phyloP scores from a whole-genome alignment of 2,888 invertebrate genomes.

The Acanthosepion pharaonis region DNA sequence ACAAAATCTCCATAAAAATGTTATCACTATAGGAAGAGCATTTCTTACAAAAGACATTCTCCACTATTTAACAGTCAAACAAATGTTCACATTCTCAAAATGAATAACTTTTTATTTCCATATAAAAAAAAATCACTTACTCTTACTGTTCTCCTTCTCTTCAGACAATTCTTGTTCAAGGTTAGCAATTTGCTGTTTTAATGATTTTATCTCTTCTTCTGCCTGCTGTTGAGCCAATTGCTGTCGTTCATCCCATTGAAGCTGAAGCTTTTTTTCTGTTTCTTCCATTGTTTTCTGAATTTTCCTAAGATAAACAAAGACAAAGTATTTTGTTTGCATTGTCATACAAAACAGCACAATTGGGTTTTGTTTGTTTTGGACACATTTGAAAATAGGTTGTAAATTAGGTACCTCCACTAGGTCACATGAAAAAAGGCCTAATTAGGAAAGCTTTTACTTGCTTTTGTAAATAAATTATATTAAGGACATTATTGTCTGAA shows the following conservation, averaged over 20 bases:
- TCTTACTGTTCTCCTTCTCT: constrained; percentile 11
- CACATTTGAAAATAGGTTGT: too few relatives aligned
- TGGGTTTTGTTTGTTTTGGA: too few relatives aligned
- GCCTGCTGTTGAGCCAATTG: not conserved
- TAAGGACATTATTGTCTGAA: too few relatives aligned
- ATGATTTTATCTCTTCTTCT: not conserved
- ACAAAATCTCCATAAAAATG: too few relatives aligned
- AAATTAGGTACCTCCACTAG: too few relatives aligned
- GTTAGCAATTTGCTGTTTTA: not conserved
- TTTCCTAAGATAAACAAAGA: not conserved
- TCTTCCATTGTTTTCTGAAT: not conserved
- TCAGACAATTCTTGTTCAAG: constrained; percentile 6
- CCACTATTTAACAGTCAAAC: too few relatives aligned
- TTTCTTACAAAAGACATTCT: too few relatives aligned
- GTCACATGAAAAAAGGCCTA: too few relatives aligned
- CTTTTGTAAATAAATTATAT: too few relatives aligned
- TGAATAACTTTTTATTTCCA: not conserved
- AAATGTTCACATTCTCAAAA: too few relatives aligned
- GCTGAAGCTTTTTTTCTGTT: not conserved
- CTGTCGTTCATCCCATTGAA: not conserved
- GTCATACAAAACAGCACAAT: not conserved
- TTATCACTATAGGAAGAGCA: too few relatives aligned
- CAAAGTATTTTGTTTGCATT: not conserved
- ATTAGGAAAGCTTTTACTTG: too few relatives aligned
- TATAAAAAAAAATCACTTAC: not conserved